Evolutionary conservation across 1,140 invertebrate genomes (phyloP).

Genomic region (Euwallacea fornicatus): DNA sequence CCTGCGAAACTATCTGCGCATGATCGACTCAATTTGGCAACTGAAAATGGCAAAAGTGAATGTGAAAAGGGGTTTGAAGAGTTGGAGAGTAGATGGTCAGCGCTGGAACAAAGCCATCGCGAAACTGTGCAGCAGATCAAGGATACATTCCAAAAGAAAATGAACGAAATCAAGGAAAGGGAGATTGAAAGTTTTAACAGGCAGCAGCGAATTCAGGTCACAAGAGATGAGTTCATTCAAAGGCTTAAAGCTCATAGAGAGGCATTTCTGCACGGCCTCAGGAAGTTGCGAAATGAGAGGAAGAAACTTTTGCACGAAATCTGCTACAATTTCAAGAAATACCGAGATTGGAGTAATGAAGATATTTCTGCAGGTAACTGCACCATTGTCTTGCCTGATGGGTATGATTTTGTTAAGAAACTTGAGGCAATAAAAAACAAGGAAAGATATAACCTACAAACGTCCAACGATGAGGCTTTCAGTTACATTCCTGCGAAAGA

Average conservation of each 20-base stretch:
- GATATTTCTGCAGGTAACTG: constrained; percentile 41
- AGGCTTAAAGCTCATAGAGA: constrained; percentile 39
- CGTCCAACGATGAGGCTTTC: constrained; percentile 9
- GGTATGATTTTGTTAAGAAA: constrained; percentile 30
- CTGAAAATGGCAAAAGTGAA: constrained; percentile 44
- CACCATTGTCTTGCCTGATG: constrained; percentile 28
- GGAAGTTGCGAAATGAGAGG: constrained; percentile 37
- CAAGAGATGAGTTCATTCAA: constrained; percentile 41
- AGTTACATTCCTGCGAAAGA: constrained; percentile 21
- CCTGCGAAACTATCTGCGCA: background rate
- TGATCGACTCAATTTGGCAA: background rate
- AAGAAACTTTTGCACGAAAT: constrained; percentile 29
- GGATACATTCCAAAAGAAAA: constrained; percentile 39
- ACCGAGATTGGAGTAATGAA: constrained; percentile 12
- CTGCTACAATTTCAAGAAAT: constrained; percentile 24
- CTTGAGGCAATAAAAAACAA: constrained; percentile 32
- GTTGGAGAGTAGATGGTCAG: constrained; percentile 39
- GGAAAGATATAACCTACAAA: constrained; percentile 11
- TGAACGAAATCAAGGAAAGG: constrained; percentile 36
- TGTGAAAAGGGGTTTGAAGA: constrained; percentile 44
- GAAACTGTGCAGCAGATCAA: constrained; percentile 43
- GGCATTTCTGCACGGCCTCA: constrained; percentile 38
- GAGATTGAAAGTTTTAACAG: constrained; percentile 35
- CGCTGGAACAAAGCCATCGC: constrained; percentile 36
- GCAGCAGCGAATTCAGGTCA: constrained; percentile 34